Evolutionary conservation across 2,888 invertebrate species (phyloP).

Genomic region (Aspidiotus destructor): DNA sequence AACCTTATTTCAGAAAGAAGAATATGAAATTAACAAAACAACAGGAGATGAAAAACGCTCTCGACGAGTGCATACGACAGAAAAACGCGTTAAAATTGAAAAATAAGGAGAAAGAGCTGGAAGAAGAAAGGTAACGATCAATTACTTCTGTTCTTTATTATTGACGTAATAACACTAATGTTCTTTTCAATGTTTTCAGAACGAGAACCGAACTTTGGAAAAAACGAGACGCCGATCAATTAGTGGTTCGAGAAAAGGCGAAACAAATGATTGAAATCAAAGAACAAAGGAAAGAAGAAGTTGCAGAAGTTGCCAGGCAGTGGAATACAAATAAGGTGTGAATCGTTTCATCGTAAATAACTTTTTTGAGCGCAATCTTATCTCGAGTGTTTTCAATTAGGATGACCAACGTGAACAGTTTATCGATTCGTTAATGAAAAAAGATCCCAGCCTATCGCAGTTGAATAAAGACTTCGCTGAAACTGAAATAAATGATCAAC

Average conservation of each 20-base stretch:
- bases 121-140: slow-evolving; percentile 5
- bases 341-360: too few species aligned
- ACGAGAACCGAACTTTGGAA: not conserved
- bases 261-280: slow-evolving; percentile 5
- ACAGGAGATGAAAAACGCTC: not conserved
- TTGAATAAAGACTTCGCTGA: too few species aligned
- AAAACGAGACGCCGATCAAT: not conserved
- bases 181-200: not conserved
- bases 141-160: not conserved
- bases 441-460: not conserved
- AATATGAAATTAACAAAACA: slow-evolving; percentile 2
- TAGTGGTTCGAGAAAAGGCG: not conserved
- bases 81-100: not conserved
- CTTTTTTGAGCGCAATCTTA: too few species aligned
- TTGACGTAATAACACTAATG: not conserved
- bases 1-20: not conserved
- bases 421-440: not conserved
- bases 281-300: slow-evolving; percentile 1
- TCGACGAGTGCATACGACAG: not conserved
- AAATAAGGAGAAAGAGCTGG: not conserved
- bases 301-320: not conserved
- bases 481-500: too few species aligned
- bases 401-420: not conserved
- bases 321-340: too few species aligned
- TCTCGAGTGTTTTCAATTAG: not conserved